Evolutionary conservation across 2,888 invertebrate genomes (phyloP), one percentile per base, ranked within the genome.

Genomic region (Calameuta pallipes): DNA sequence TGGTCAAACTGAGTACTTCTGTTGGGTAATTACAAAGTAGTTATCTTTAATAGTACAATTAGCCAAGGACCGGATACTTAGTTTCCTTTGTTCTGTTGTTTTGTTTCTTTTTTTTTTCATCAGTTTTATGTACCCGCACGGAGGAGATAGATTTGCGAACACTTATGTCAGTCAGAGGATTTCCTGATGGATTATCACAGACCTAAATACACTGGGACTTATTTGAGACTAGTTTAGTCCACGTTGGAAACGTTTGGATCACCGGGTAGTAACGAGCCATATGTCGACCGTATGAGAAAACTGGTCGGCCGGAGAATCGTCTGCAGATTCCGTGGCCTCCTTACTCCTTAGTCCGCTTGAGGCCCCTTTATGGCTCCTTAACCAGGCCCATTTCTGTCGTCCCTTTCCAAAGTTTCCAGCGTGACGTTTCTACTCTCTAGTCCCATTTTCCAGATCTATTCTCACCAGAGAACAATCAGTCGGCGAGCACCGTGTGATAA

Each of bases 321-420:
- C 86, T 85, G 86, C 85, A 84, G 87, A 87, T 89, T 87, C 87
- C 84, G 87, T 88, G 86, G 88, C 87, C 88, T 88, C 87, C 87
- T 89, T 85, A 23, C 30, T 13, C 41, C 70, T 41, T 71, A 70
- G 75, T 78, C 75, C 75, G 75, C 34, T 75, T 41, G 71, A 36
- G 78, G 70, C 75, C 74, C 36, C 36, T 77, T 36, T 71, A 56
- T 23, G 56, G 56, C 56, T 23, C 56, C 56, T 56, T 56, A 56
- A 56, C 56, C 56, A 15, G 56, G 56, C 56, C 23, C 56, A 56
- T 56, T 56, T 23, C 23, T 23, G 56, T 3, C 23, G 9, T 56
- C 23, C 56, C 56, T 56, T 56, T 56, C 56, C 56, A 56, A 56
- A 56, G 23, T 56, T 56, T 56, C 56, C 56, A 56, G 2, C 23